These are phyloP conservation scores for Coregonus clupeaformis DNA, from an alignment of 2,113 vertebrate genomes.

Conservation along the genomic window DNA sequence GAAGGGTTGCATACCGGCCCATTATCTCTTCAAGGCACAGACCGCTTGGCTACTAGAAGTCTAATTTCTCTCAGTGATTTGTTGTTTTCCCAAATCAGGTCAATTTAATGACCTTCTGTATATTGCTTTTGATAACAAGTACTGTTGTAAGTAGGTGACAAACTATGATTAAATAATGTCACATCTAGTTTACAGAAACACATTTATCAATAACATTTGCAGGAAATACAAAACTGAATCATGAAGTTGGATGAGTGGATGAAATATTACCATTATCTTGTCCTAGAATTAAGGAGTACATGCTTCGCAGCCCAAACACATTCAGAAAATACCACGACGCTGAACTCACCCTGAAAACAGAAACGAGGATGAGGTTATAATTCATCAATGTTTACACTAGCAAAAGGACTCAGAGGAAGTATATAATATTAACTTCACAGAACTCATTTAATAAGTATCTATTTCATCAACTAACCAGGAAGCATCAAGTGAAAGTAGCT, in stretches of 20 bases:
- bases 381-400: constrained; percentile 14
- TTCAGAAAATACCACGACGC: constrained; percentile 99
- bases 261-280: constrained; percentile 90
- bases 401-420: not conserved
- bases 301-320: constrained; percentile 97
- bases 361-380: constrained; percentile 16
- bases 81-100: too few relatives aligned
- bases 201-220: not conserved
- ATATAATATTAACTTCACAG: not conserved
- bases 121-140: too few relatives aligned
- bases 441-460: not conserved
- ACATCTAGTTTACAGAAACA: too few relatives aligned
- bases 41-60: too few relatives aligned
- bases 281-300: constrained; percentile 96
- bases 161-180: too few relatives aligned
- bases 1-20: too few relatives aligned
- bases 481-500: constrained; percentile 94
- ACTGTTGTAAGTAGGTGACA: too few relatives aligned
- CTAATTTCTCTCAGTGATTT: too few relatives aligned
- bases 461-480: constrained; percentile 84
- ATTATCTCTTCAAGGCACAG: too few relatives aligned
- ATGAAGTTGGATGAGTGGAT: not conserved
- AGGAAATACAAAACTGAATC: not conserved
- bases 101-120: too few relatives aligned
- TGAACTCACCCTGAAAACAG: constrained; percentile 89